A percentile compares a stretch with the other conserved stretches of the same genome.
Conservation (phyloP, 2,888 invertebrate species). For the Phyllotreta striolata region DNA sequence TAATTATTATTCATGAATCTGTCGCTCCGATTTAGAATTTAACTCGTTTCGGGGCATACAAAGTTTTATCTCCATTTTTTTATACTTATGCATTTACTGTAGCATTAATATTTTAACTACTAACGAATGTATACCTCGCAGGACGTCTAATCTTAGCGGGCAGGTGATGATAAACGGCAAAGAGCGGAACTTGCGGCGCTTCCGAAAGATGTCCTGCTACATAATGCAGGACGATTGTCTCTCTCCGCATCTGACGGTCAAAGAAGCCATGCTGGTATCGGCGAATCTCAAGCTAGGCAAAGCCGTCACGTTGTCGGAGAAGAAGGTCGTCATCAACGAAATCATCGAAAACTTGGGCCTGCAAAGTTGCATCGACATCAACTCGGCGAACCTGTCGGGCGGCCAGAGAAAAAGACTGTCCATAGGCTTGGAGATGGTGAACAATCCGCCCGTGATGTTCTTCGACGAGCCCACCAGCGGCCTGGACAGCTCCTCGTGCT, state of each 20-base stretch:
- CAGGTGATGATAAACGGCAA: constrained; percentile 88
- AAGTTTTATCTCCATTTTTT: no score
- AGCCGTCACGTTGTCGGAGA: constrained; percentile 74
- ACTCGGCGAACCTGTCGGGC: constrained; percentile 84
- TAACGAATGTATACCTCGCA: constrained; percentile 58
- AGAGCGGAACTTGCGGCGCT: constrained; percentile 83
- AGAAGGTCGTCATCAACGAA: constrained; percentile 83
- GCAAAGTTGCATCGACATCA: constrained; percentile 79
- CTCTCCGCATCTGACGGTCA: constrained; percentile 87
- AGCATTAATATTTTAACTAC: no score
- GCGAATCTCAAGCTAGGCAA: constrained; percentile 92
- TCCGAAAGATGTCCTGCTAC: constrained; percentile 94
- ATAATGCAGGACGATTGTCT: constrained; percentile 96
- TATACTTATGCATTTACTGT: no score
- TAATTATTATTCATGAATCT: no score
- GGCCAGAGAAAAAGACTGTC: constrained; percentile 78
- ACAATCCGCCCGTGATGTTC: constrained; percentile 97
- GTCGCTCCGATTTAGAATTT: no score
- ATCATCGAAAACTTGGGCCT: constrained; percentile 86
- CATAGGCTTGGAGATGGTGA: constrained; percentile 79
- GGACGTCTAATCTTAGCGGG: constrained; percentile 86
- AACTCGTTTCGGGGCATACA: no score
- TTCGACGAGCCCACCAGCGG: constrained; percentile 96
- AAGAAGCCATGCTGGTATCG: constrained; percentile 92
- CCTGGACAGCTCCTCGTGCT: constrained; percentile 92